Evolutionary conservation across 2,797 vertebrate genomes (phyloP), one percentile per base, ranked within the genome.

Genomic region (Myiothlypis coronata): DNA sequence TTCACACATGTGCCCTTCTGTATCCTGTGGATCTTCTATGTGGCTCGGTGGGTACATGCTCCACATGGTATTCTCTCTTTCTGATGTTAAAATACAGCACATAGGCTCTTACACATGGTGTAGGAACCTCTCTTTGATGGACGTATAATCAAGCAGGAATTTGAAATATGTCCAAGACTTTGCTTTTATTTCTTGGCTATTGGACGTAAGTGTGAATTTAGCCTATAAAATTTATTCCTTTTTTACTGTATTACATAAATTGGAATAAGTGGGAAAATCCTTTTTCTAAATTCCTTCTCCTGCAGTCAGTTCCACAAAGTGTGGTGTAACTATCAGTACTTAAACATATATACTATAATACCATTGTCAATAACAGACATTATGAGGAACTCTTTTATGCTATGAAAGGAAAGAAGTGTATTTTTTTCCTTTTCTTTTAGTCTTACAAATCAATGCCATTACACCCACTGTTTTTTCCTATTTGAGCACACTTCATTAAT

Each of bases 11-110:
- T 94, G 87, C 83, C 27, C 68, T 84, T 96, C 91, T 96, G 83
- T 97, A 89, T 95, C 93, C 95, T 96, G 96, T 95, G 96, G 94
- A 95, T 96, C 95, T 96, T 96, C 96, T 97, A 65, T 96, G 91
- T 95, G 71, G 80, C 92, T 96, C 91, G 80, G 96, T 96, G 89
- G 95, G 95, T 94, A 94, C 92, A 94, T 86, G 91, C 96, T 96
- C 95, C 95, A 93, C 94, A 96, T 96, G 94, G 89, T 96, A 96
- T 96, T 96, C 81, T 85, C 80, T 81, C 87, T 91, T 93, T 97
- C 93, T 96, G 96, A 96, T 96, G 93, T 96, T 96, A 94, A 97
- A 96, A 96, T 96, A 68, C 87, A 93, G 91, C 89, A 94, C 90
- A 94, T 89, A 93, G 93, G 76, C 87, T 96, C 88, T 96, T 95